Evolutionary conservation across 2,888 invertebrate genomes (phyloP).

Genomic region (Perizoma flavofasciatum): DNA sequence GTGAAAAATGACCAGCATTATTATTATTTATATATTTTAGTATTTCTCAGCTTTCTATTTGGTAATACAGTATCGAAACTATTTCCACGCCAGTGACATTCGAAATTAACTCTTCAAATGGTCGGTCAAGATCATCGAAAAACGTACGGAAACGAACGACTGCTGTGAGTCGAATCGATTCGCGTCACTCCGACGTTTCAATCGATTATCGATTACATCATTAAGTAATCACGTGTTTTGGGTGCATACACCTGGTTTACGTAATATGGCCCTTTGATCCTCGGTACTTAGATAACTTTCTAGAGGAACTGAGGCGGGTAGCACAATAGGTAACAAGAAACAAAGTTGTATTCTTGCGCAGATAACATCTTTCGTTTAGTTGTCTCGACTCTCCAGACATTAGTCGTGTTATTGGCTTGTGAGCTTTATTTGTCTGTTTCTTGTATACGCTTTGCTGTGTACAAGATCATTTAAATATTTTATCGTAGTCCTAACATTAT

Average conservation of each 20-base stretch:
- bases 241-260: conserved; percentile 42
- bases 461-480: too few species aligned
- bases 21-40: too few species aligned
- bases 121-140: conserved; percentile 50
- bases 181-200: conserved; percentile 52
- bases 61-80: too few species aligned
- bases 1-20: too few species aligned
- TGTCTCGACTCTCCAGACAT: conserved; percentile 22
- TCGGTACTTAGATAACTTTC: conserved; percentile 35
- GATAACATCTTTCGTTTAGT: conserved; percentile 31
- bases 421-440: too few species aligned
- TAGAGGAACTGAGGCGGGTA: conserved; percentile 30
- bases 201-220: conserved; percentile 65
- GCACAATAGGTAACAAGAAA: conserved; percentile 34
- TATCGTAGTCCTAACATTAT: too few species aligned
- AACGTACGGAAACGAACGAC: conserved; percentile 49
- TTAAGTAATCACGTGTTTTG: conserved; percentile 41
- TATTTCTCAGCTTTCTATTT: too few species aligned
- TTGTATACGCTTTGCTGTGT: too few species aligned
- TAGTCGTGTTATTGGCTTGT: conserved; percentile 13
- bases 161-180: conserved; percentile 60
- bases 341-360: conserved; percentile 24
- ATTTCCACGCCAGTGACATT: conserved; percentile 8
- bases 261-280: conserved; percentile 41
- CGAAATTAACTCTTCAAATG: conserved; percentile 55